phyloP scores from a whole-genome alignment of 2,113 vertebrate species.

The Rhegmatorhina hoffmannsi region DNA sequence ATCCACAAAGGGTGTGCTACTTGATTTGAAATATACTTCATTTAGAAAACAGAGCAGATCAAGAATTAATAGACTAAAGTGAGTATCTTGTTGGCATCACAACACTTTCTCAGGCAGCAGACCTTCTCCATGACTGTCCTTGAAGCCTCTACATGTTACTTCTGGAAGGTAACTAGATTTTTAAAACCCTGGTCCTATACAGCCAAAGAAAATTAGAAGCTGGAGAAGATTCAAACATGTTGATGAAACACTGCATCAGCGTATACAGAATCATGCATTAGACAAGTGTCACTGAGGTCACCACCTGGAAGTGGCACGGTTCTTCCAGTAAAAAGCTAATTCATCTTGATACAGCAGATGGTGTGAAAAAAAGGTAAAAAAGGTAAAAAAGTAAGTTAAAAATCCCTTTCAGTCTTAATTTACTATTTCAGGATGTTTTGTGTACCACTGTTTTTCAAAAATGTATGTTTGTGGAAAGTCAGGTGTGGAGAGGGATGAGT shows the following conservation, averaged over 20 bases:
- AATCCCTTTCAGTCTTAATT: background rate
- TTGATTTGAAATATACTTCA: background rate
- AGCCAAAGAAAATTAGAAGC: background rate
- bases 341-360: background rate
- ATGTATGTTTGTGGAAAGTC: background rate
- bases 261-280: background rate
- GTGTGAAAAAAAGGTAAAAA: background rate
- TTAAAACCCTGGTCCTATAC: background rate
- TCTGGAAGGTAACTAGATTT: background rate
- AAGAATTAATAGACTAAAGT: background rate
- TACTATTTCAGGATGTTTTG: constrained; percentile 9
- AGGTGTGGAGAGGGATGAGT: background rate
- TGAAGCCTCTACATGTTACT: constrained; percentile 1
- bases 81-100: background rate
- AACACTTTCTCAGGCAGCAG: background rate
- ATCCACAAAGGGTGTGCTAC: background rate
- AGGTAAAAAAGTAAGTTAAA: background rate
- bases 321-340: background rate
- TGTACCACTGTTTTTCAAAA: background rate
- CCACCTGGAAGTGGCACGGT: background rate
- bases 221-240: background rate
- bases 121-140: background rate
- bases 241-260: background rate
- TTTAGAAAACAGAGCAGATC: background rate
- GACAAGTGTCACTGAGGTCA: background rate